Percentiles rank a stretch among this genome's conserved stretches.
Conservation (phyloP, 2,113 vertebrate genomes). For the Ammodytes dubius region DNA sequence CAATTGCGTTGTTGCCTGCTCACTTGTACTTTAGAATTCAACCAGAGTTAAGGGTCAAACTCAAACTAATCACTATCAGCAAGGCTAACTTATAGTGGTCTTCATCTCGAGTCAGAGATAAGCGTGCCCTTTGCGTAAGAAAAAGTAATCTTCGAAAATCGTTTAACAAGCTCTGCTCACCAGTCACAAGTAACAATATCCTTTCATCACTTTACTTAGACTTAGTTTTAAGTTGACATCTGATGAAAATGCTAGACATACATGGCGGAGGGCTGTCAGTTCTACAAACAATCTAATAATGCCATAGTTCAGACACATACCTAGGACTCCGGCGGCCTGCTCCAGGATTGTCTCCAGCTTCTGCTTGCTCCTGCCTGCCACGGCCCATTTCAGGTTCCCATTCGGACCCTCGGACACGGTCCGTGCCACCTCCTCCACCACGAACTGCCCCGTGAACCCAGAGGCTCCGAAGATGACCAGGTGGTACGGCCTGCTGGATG, state of each 20-base stretch:
- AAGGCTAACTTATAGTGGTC: neutral
- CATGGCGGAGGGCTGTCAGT: neutral
- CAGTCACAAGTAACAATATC: neutral
- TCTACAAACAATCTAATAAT: neutral
- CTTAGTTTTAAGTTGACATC: too few species aligned
- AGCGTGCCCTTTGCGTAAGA: neutral
- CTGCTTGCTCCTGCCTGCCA: slow-evolving; percentile 90
- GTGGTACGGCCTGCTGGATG: slow-evolving; percentile 83
- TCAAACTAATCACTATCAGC: slow-evolving; percentile 17
- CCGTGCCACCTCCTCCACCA: slow-evolving; percentile 92
- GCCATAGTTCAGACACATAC: slow-evolving; percentile 76
- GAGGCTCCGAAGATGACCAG: slow-evolving; percentile 93
- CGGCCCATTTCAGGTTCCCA: slow-evolving; percentile 88
- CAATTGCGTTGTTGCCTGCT: neutral
- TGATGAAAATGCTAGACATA: too few species aligned
- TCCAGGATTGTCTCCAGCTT: slow-evolving; percentile 91
- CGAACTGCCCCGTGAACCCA: slow-evolving; percentile 95
- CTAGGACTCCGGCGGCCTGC: slow-evolving; percentile 84
- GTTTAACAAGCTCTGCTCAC: neutral
- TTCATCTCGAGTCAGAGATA: neutral
- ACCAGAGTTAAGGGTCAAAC: slow-evolving; percentile 22
- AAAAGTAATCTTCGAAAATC: neutral
- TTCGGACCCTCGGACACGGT: slow-evolving; percentile 80
- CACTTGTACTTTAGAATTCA: slow-evolving; percentile 33
- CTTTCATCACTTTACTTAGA: too few species aligned